A percentile compares a stretch with the other conserved stretches of the same genome.
Conservation (phyloP, 2,888 invertebrate genomes). For the Tiliacea aurago region DNA sequence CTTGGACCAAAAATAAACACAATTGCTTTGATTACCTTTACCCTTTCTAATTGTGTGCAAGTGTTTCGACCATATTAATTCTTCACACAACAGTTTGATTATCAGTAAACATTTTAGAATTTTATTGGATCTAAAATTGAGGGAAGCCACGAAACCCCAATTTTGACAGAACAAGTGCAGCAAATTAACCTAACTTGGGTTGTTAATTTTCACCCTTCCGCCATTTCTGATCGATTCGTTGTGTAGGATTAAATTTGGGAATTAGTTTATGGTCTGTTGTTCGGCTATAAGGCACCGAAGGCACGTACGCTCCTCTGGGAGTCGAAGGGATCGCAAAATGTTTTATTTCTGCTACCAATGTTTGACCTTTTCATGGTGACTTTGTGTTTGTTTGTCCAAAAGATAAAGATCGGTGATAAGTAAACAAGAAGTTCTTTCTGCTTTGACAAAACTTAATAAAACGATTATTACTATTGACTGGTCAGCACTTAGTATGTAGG, state of each 20-base stretch:
- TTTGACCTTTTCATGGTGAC: constrained; percentile 17
- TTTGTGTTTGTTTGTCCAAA: constrained; percentile 16
- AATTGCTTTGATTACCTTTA: neutral
- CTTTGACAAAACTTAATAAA: neutral
- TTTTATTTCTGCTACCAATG: constrained; percentile 35
- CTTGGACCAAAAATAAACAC: neutral
- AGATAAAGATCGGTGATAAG: neutral
- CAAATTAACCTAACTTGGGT: constrained; percentile 33
- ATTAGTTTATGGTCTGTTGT: constrained; percentile 70
- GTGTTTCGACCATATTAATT: neutral
- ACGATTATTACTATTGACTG: neutral
- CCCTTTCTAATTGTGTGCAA: neutral
- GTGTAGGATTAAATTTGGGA: constrained; percentile 68
- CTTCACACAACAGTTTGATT: no score
- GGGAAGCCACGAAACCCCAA: neutral
- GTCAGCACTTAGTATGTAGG: neutral
- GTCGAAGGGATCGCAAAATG: constrained; percentile 41
- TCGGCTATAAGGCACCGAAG: constrained; percentile 67
- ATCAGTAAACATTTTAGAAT: no score
- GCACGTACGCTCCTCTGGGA: constrained; percentile 68
- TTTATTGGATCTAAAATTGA: constrained; percentile 1
- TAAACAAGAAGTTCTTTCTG: neutral
- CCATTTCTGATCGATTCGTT: constrained; percentile 65
- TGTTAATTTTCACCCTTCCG: constrained; percentile 58
- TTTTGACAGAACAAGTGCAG: constrained; percentile 42